Evolutionary conservation across 2,113 vertebrate genomes (phyloP).

Genomic region (Salminus brasiliensis): DNA sequence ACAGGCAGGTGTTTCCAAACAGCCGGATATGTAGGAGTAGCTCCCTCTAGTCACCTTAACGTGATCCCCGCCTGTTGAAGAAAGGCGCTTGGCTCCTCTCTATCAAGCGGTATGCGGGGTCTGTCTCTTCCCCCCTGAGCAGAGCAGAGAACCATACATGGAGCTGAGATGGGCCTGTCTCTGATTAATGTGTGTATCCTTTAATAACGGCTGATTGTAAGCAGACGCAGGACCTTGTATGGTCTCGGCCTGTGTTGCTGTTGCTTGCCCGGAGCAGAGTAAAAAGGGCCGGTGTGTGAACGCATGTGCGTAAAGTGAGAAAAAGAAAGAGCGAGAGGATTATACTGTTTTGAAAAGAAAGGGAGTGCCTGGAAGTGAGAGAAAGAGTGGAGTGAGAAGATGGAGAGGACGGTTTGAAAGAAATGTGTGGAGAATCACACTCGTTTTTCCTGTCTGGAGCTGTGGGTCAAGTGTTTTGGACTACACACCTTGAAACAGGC

Average conservation of each 20-base stretch:
- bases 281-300: background rate
- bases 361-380: slow-evolving; percentile 29
- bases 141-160: slow-evolving; percentile 73
- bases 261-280: background rate
- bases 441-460: background rate
- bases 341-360: background rate
- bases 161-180: slow-evolving; percentile 65
- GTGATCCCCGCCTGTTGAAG: background rate
- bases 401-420: slow-evolving; percentile 7
- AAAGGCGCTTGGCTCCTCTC: slow-evolving; percentile 41
- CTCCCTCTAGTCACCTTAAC: background rate
- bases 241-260: slow-evolving; percentile 17
- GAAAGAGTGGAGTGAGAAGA: background rate
- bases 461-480: background rate
- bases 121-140: slow-evolving; percentile 17
- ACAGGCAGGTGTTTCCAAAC: background rate
- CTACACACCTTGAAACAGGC: background rate
- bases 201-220: slow-evolving; percentile 65
- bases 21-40: background rate
- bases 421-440: background rate
- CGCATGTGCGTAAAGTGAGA: slow-evolving; percentile 12
- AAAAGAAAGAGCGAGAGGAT: background rate
- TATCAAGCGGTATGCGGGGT: slow-evolving; percentile 32
- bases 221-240: slow-evolving; percentile 53
- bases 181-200: slow-evolving; percentile 75